A percentile compares a stretch with the other conserved stretches of the same genome.
Conservation (phyloP, 2,888 invertebrate genomes). For the Tricholauxania praeusta region DNA sequence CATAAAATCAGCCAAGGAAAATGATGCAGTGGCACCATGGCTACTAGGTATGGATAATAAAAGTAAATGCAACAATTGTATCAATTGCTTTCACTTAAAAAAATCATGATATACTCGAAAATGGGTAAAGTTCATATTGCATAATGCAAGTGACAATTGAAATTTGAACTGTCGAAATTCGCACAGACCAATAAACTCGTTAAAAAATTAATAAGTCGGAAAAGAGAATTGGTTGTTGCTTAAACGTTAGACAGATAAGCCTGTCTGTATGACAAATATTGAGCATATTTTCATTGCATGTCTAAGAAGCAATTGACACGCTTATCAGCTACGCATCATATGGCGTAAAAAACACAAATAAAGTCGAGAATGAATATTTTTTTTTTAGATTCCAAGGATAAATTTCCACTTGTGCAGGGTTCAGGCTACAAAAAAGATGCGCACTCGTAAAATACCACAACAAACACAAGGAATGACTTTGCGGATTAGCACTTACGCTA, state of each 20-base stretch:
- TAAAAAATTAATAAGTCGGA: constrained; percentile 9
- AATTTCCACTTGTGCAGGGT: background rate
- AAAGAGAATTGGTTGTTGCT: background rate
- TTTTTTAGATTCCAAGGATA: background rate
- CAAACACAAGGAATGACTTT: constrained; percentile 54
- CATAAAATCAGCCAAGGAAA: constrained; percentile 96
- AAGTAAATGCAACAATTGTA: constrained; percentile 67
- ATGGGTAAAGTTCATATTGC: background rate
- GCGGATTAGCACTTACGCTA: constrained; percentile 55
- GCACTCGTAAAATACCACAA: constrained; percentile 25
- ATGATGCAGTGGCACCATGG: constrained; percentile 98
- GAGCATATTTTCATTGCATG: constrained; percentile 31
- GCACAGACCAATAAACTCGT: background rate
- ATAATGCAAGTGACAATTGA: background rate
- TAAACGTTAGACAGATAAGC: too few relatives aligned
- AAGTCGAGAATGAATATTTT: background rate
- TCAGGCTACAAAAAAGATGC: background rate
- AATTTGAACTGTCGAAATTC: background rate
- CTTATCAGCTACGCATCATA: constrained; percentile 24
- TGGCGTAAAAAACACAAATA: constrained; percentile 3
- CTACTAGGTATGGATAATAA: constrained; percentile 97
- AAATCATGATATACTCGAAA: constrained; percentile 3
- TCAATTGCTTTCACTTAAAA: constrained; percentile 44
- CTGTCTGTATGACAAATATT: constrained; percentile 6
- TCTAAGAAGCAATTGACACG: constrained; percentile 1